These are phyloP conservation scores for Idris sp. DNA, from an alignment of 1,140 invertebrate species.

Conservation along the genomic window DNA sequence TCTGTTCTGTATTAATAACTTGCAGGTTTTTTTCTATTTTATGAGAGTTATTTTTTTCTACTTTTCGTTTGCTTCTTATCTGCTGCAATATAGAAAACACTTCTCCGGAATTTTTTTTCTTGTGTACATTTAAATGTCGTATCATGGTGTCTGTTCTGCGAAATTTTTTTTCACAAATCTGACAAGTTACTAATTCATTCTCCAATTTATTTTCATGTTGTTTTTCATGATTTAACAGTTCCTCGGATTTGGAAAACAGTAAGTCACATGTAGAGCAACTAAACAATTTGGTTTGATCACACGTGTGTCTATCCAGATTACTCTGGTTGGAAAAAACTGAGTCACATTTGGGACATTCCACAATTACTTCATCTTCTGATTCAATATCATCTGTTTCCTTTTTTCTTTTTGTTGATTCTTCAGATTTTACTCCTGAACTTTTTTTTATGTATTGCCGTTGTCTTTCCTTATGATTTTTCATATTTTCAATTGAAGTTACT, in stretches of 20 bases:
- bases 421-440: constrained; percentile 43
- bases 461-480: constrained; percentile 68
- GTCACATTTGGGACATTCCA: constrained; percentile 1
- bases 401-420: constrained; percentile 34
- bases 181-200: constrained; percentile 62
- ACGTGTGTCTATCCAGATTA: constrained; percentile 1
- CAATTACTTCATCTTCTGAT: constrained; percentile 6
- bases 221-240: constrained; percentile 60
- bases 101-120: constrained; percentile 67
- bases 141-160: constrained; percentile 71
- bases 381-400: constrained; percentile 11
- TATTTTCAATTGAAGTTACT: constrained; percentile 71
- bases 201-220: constrained; percentile 60
- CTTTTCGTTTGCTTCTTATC: constrained; percentile 67
- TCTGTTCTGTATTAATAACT: neutral
- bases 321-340: neutral
- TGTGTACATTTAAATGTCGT: constrained; percentile 70
- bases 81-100: constrained; percentile 70
- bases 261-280: constrained; percentile 22
- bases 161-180: constrained; percentile 71
- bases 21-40: neutral
- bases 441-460: constrained; percentile 71
- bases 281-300: constrained; percentile 2
- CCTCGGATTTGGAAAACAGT: constrained; percentile 11
- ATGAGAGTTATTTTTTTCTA: constrained; percentile 37